Evolutionary conservation across 1,140 invertebrate genomes (phyloP), one percentile per base, ranked within the genome.

Genomic region (Whitmania pigra): DNA sequence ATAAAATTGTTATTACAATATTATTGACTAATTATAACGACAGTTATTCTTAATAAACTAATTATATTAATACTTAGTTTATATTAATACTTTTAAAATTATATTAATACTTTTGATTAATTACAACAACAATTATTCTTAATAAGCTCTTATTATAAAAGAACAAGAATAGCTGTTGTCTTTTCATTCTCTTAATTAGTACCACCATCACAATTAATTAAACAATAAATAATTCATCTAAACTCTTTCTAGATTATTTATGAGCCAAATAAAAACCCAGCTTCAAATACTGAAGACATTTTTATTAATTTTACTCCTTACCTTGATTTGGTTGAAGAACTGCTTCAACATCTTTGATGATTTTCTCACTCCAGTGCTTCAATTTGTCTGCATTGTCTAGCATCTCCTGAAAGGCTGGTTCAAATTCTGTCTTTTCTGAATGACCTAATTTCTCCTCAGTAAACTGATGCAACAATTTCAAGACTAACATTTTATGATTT

Each of bases 321-420:
- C 89, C 89, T 76, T 93, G 93, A 85, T 97, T 96, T 63, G 93
- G 93, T 76, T 92, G 91, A 3, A 97, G 83, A 74, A 96, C 88
- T 66, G 90, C 86, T 80, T 95, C 93, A 74, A 90, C 89, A 77
- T 90, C 86, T 74, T 87, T 86, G 2, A 94, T 83, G 68, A 97
- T 87, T 83, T 89, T 90, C 80, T 94, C 92, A 13, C 93, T 95
- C 87, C 90, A 93, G 75, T 1, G 91, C 93, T 89, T 92, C 25
- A 90, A 92, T 53, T 86, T 84, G 78, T 94, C 93, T 22, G 90
- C 88, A 73, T 91, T 85, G 77, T 91, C 87, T n/a, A 90, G 86
- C 29, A 96, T 83, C 79, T 89, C 88, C 81, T 96, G 93, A 83
- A 94, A 92, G 79, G 95, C 90, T 53, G 90, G 88, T 86, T 97